Base-by-base conservation (phyloP, 2,888 invertebrate genomes). In the Chorisops tibialis region DNA sequence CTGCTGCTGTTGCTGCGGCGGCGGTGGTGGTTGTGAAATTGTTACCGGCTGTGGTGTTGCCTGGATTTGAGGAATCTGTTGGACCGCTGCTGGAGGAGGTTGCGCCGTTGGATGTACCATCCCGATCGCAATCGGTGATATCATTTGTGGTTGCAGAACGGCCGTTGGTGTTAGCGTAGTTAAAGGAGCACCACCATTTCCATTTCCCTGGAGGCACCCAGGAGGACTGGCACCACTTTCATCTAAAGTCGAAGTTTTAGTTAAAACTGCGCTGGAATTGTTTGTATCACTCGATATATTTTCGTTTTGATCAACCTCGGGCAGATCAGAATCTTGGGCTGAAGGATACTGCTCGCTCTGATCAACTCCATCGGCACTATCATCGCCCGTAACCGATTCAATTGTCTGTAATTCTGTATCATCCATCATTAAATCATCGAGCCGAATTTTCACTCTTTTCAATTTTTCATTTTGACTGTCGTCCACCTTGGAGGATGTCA, bases 61-160 rank as follows among this genome's bases (percentile, higher is more conserved):
- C 70, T 75, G 61, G 74, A 75, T 70, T 70, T 77, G 70, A 78
- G 78, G 70, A 73, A 76, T 67, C 75, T 73, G 63, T 77, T 78
- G 74, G 79, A 76, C 74, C 77, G 79, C 71, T 79, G 73, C 73
- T 69, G 77, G 73, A 79, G 81, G 76, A 81, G 81, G 78, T 81
- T 80, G 77, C 79, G 72, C 68, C 74, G 75, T 73, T 75, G 76
- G 72, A 14, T 41, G 41, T 5, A 12, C 3, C 12, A 41, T 41
- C 7, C 41, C 41, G 18, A 41, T 41, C 6, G 41, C 12, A 2
- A 41, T 41, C 5, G 41, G 41, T 18, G 41, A 1, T 2, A 41
- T 6, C 41, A 41, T 41, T 41, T 41, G 41, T 12, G 41, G 18
- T 18, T 16, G 14, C 5, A 12, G 19, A 21, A 30, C 22, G 4